phyloP scores from a whole-genome alignment of 1,140 invertebrate genomes.

The Phymastichus coffea region DNA sequence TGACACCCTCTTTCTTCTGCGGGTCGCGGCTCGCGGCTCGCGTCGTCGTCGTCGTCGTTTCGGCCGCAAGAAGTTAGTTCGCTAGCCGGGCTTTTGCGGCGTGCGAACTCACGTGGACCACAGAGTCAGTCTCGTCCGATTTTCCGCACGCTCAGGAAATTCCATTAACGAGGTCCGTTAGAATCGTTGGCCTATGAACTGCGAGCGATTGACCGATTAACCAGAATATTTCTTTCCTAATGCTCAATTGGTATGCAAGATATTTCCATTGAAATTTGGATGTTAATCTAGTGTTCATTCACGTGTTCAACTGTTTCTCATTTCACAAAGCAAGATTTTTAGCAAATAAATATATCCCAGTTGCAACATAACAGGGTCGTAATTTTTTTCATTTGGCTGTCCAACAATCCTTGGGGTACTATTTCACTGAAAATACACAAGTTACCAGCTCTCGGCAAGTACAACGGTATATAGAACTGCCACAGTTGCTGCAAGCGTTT shows the following conservation, averaged over 20 bases:
- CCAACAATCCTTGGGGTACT: slow-evolving; percentile 10
- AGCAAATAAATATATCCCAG: too few species aligned
- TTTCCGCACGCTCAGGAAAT: slow-evolving; percentile 6
- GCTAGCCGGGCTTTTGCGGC: background rate
- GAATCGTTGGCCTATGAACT: background rate
- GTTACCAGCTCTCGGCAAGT: background rate
- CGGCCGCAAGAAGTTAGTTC: slow-evolving; percentile 19
- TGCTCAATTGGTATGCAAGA: too few species aligned
- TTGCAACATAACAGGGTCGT: too few species aligned
- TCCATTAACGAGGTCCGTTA: slow-evolving; percentile 4
- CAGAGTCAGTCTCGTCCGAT: background rate
- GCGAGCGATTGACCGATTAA: background rate
- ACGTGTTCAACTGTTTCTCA: too few species aligned
- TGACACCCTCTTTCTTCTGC: slow-evolving; percentile 1
- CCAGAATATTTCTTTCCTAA: background rate
- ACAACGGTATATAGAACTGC: too few species aligned
- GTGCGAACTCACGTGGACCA: background rate
- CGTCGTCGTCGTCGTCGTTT: background rate
- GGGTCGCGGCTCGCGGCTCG: too few species aligned
- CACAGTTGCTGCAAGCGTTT: too few species aligned
- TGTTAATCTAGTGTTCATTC: too few species aligned
- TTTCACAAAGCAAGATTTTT: too few species aligned
- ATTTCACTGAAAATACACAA: slow-evolving; percentile 17
- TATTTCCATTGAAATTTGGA: too few species aligned
- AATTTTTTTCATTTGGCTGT: too few species aligned